Evolutionary conservation across 2,888 invertebrate genomes (phyloP), one percentile per base, ranked within the genome.

Genomic region (Drosophila phalerata): DNA sequence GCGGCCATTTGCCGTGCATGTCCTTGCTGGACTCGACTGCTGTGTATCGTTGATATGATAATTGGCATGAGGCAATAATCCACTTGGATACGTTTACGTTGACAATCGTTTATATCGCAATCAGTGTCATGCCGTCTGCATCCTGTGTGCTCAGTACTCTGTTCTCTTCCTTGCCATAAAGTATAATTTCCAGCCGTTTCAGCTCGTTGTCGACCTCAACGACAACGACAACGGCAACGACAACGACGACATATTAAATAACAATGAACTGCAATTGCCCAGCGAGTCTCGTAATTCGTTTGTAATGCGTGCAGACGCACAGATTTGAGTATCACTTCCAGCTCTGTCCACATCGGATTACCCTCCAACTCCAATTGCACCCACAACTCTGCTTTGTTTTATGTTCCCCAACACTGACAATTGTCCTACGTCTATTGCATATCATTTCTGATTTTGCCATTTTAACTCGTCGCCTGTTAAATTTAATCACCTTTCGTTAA

Each of bases 11-110:
- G 11, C 40, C 53, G 69, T 85, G 62, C 68, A 60, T 73, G 70
- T 76, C 52, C 61, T 65, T 53, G 51, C 79, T 60, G 69, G 53
- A 17, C 47, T n/a, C 34, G 34, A n/a, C 37, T 37, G 37, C 37
- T 86, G 85, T 82, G 72, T 86, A 80, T 86, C 89, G 89, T 82
- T 85, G 89, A 88, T 88, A 89, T 90, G 90, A 89, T 89, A 89
- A 89, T 89, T 90, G 89, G 88, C 89, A 86, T 89, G 88, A 86
- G 89, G 90, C 88, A 89, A 90, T 89, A 89, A 89, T 89, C 90
- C 89, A 90, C 88, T 89, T 83, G 89, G 84, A 79, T 85, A 85
- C 88, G 85, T 84, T 85, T 84, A 85, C 88, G 87, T 84, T 86
- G 90, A 90, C 90, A 90, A 90, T 90, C 90, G 87, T 87, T 90